Percentiles rank a stretch among this genome's conserved stretches.
Evolutionary conservation across 2,888 invertebrate genomes (phyloP).

Genomic region (Sussaba pulchella): DNA sequence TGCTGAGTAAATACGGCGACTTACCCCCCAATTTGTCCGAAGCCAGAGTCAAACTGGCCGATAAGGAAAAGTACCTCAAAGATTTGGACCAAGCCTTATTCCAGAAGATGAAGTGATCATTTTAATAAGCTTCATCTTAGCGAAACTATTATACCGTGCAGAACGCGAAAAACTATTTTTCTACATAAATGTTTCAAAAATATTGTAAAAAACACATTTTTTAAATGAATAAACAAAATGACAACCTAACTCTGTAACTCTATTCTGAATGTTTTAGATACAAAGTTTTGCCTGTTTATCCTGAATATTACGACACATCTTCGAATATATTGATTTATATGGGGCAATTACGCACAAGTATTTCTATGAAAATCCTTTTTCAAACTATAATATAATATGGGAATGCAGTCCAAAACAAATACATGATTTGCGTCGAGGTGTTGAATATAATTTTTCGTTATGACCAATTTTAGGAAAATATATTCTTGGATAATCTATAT

Average conservation of each 20-base stretch:
- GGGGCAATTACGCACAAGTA: not conserved
- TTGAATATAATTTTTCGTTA: not conserved
- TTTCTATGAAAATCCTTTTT: not conserved
- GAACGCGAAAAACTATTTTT: not conserved
- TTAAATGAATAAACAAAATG: not conserved
- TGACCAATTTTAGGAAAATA: not conserved
- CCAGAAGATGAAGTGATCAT: conserved; percentile 70
- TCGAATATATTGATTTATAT: conserved; percentile 33
- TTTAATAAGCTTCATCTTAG: conserved; percentile 27
- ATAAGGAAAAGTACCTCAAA: conserved; percentile 75
- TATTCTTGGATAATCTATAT: no score
- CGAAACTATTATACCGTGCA: not conserved
- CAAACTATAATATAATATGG: no score
- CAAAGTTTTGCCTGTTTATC: not conserved
- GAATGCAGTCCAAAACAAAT: not conserved
- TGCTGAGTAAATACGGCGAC: conserved; percentile 74
- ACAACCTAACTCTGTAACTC: not conserved
- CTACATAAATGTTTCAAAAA: not conserved
- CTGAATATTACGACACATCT: conserved; percentile 44
- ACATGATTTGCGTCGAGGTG: not conserved
- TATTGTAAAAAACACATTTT: not conserved
- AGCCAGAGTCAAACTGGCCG: conserved; percentile 78
- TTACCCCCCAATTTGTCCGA: conserved; percentile 80
- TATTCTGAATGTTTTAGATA: not conserved
- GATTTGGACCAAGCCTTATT: conserved; percentile 71